These are phyloP conservation scores for Drosophila orosa DNA, from an alignment of 1,140 invertebrate species.

Conservation along the genomic window DNA sequence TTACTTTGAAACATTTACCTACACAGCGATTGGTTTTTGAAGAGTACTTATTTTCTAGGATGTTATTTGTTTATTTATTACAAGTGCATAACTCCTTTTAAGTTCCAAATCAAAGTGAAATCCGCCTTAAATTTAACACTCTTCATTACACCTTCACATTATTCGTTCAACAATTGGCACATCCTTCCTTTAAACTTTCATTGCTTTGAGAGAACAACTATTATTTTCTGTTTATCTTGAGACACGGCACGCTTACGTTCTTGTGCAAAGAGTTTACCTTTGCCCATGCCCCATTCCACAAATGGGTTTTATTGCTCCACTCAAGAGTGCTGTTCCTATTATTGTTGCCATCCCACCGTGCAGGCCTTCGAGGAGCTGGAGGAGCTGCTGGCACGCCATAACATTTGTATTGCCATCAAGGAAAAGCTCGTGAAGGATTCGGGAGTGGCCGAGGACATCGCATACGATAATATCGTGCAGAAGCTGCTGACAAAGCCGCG, in stretches of 20 bases:
- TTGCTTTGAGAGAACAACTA: neutral
- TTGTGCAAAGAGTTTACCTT: slow-evolving; percentile 2
- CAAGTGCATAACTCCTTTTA: too few species aligned
- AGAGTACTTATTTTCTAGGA: neutral
- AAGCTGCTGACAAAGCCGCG: slow-evolving; percentile 92
- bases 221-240: slow-evolving; percentile 7
- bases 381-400: slow-evolving; percentile 90
- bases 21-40: neutral
- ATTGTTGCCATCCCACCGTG: slow-evolving; percentile 46
- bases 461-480: slow-evolving; percentile 94
- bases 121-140: neutral
- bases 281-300: neutral
- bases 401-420: slow-evolving; percentile 97
- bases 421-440: slow-evolving; percentile 98
- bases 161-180: slow-evolving; percentile 4
- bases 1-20: neutral
- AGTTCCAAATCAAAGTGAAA: neutral
- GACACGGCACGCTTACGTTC: neutral
- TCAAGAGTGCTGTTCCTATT: slow-evolving; percentile 24
- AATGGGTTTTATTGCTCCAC: slow-evolving; percentile 45
- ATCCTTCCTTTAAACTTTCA: neutral
- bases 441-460: slow-evolving; percentile 93
- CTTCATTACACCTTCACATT: neutral
- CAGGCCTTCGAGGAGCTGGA: slow-evolving; percentile 97
- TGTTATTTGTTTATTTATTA: neutral